Conservation (phyloP, 2,797 vertebrate species). For the Oryzias dopingdopingensis region DNA sequence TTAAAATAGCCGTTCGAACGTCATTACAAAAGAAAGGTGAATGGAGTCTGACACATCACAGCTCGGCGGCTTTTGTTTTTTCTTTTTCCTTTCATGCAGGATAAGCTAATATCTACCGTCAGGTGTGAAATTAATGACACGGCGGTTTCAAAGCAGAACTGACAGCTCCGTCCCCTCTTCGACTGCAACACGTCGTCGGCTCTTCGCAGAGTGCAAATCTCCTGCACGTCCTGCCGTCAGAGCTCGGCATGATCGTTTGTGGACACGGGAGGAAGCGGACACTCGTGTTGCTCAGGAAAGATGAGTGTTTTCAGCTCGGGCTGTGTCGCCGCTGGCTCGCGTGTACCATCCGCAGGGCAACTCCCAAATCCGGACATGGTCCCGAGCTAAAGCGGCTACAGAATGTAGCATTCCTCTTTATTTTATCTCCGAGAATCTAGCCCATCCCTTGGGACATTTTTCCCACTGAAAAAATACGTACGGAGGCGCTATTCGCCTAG, state of each 20-base stretch:
- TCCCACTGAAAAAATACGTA: slow-evolving; percentile 50
- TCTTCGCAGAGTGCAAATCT: slow-evolving; percentile 27
- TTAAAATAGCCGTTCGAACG: slow-evolving; percentile 38
- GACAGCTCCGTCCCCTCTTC: slow-evolving; percentile 21
- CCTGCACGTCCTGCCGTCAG: slow-evolving; percentile 25
- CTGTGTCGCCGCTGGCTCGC: slow-evolving; percentile 22
- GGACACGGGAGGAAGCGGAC: slow-evolving; percentile 5
- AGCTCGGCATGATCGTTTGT: slow-evolving; percentile 27
- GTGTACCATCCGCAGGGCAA: slow-evolving; percentile 49
- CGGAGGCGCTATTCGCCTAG: slow-evolving; percentile 54
- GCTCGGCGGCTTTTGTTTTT: slow-evolving; percentile 25
- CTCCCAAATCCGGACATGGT: slow-evolving; percentile 51
- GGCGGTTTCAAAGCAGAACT: slow-evolving; percentile 12
- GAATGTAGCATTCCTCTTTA: slow-evolving; percentile 43
- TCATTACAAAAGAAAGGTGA: slow-evolving; percentile 53
- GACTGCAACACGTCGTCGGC: slow-evolving; percentile 65
- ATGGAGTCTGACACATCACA: slow-evolving; percentile 37
- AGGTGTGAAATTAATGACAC: slow-evolving; percentile 18
- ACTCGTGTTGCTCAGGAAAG: slow-evolving; percentile 10
- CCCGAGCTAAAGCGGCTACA: slow-evolving; percentile 5
- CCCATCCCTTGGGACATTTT: slow-evolving; percentile 58
- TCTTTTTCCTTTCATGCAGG: slow-evolving; percentile 23
- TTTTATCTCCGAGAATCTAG: slow-evolving; percentile 34
- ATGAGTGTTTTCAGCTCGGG: slow-evolving; percentile 14
- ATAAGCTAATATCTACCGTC: slow-evolving; percentile 20